A percentile compares a stretch with the other conserved stretches of the same genome.
Conservation (phyloP, 2,888 invertebrate species). For the Orgyia antiqua region DNA sequence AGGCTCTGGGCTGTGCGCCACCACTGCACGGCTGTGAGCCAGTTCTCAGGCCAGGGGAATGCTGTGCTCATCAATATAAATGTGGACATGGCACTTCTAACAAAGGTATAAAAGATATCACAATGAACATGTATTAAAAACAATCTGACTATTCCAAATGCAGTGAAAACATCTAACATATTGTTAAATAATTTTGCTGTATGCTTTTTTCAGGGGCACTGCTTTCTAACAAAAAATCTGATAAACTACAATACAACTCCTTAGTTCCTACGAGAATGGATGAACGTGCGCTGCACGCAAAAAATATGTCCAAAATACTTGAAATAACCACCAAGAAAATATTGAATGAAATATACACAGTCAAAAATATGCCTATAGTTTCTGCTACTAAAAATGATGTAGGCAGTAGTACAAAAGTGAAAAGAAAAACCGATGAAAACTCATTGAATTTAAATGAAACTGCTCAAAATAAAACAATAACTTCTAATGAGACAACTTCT, state of each 20-base stretch:
- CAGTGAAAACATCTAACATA: no score
- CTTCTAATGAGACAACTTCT: conserved; percentile 3
- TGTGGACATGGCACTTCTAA: conserved; percentile 68
- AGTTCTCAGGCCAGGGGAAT: conserved; percentile 85
- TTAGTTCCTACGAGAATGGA: conserved; percentile 37
- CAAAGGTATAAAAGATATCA: background rate
- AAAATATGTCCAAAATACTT: conserved; percentile 31
- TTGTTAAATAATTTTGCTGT: no score
- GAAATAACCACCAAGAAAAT: conserved; percentile 43
- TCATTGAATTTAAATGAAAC: conserved; percentile 19
- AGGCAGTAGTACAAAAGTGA: conserved; percentile 50
- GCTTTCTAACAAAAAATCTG: conserved; percentile 11
- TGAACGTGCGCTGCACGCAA: conserved; percentile 45
- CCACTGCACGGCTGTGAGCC: conserved; percentile 87
- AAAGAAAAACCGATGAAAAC: conserved; percentile 51
- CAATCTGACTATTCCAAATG: no score
- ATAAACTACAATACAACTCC: conserved; percentile 32
- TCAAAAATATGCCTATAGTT: conserved; percentile 32
- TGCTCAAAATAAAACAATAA: conserved; percentile 18
- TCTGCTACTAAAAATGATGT: conserved; percentile 34
- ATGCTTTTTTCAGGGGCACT: conserved; percentile 32
- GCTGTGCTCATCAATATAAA: conserved; percentile 90
- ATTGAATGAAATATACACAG: conserved; percentile 28
- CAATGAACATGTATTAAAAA: background rate
- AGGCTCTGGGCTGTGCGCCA: conserved; percentile 86